Conservation (phyloP, 1,140 invertebrate genomes). For the Bilobella aurantiaca region DNA sequence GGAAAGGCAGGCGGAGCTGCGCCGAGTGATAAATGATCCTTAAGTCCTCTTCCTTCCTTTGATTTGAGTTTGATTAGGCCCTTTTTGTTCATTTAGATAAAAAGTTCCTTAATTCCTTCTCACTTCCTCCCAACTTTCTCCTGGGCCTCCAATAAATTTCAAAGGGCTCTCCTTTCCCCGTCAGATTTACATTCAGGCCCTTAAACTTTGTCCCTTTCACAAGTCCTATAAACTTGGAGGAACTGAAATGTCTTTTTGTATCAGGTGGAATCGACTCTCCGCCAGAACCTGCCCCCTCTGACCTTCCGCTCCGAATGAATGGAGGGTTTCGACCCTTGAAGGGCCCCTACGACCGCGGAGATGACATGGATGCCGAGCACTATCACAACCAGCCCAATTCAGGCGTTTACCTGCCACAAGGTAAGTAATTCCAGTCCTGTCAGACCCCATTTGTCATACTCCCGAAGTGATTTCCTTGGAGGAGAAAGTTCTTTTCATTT, state of each 20-base stretch:
- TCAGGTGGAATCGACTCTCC: conserved; percentile 29
- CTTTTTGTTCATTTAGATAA: conserved; percentile 36
- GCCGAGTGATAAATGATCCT: conserved; percentile 31
- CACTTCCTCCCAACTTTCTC: neutral
- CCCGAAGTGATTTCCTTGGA: neutral
- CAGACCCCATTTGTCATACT: neutral
- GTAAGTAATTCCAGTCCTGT: conserved; percentile 13
- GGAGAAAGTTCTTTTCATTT: neutral
- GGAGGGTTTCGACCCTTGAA: conserved; percentile 28
- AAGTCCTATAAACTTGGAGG: no score
- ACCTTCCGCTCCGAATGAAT: conserved; percentile 32
- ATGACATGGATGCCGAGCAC: conserved; percentile 21
- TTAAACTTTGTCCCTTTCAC: conserved; percentile 2
- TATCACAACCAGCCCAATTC: conserved; percentile 30
- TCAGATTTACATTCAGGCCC: neutral
- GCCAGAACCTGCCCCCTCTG: conserved; percentile 34
- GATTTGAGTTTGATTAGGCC: conserved; percentile 36
- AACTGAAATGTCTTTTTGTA: no score
- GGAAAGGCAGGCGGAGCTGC: neutral
- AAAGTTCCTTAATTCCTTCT: conserved; percentile 17
- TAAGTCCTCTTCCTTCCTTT: conserved; percentile 23
- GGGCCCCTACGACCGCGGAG: conserved; percentile 23
- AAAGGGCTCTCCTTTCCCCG: neutral
- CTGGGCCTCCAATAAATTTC: no score
- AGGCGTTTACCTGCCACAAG: conserved; percentile 32